Conservation (phyloP, 2,888 invertebrate species). For the Scaptomyza cyrtandrae region DNA sequence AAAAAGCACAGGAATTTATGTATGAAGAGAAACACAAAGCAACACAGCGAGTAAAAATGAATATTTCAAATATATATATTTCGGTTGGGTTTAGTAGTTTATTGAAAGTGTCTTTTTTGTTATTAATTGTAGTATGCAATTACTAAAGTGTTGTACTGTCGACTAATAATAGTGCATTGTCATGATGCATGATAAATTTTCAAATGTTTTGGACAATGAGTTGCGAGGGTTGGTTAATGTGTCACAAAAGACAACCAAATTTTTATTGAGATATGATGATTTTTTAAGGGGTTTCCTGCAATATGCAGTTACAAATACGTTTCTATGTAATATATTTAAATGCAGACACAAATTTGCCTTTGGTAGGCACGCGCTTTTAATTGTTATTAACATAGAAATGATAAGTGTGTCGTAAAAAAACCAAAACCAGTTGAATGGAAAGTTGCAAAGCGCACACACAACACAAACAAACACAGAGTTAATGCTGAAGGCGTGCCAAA, state of each 20-base stretch:
- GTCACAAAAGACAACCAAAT: no score
- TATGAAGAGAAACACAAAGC: neutral
- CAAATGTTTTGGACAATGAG: neutral
- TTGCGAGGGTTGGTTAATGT: neutral
- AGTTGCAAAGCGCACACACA: slow-evolving; percentile 43
- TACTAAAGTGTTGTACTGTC: neutral
- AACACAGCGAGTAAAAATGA: neutral
- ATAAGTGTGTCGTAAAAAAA: slow-evolving; percentile 31
- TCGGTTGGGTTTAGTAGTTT: neutral
- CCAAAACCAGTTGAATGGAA: slow-evolving; percentile 63
- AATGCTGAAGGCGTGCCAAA: slow-evolving; percentile 45
- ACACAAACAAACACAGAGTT: slow-evolving; percentile 15
- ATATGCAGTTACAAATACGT: no score
- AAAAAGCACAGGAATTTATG: slow-evolving; percentile 7
- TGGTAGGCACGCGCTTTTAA: slow-evolving; percentile 25
- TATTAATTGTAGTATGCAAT: neutral
- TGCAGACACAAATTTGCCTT: neutral
- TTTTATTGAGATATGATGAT: no score
- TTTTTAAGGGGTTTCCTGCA: no score
- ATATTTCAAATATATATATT: neutral
- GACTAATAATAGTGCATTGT: slow-evolving; percentile 15
- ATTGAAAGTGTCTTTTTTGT: neutral
- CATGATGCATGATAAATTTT: neutral
- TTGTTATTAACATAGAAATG: slow-evolving; percentile 38
- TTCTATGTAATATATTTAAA: slow-evolving; percentile 1